These are phyloP conservation scores for Alcedo atthis DNA, from an alignment of 2,797 vertebrate genomes.

Conservation along the genomic window DNA sequence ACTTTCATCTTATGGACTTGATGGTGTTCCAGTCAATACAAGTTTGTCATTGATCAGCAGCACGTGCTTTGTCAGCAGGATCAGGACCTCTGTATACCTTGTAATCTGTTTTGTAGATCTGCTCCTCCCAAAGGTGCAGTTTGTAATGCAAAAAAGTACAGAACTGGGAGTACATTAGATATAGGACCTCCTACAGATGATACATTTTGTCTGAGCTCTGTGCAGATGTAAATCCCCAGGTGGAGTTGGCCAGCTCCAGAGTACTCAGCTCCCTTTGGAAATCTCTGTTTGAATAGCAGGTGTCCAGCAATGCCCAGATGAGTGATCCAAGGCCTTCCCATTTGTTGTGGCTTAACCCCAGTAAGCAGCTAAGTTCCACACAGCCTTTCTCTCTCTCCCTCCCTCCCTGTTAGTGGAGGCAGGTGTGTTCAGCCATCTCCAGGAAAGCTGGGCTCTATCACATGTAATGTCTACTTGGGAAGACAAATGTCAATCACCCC, in stretches of 20 bases:
- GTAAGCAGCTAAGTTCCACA: not conserved
- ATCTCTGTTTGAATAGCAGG: not conserved
- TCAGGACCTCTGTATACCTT: conserved; percentile 3
- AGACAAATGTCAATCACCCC: not conserved
- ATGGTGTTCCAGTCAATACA: not conserved
- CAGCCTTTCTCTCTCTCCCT: accelerated
- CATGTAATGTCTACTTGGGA: accelerated
- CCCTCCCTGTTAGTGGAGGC: not conserved
- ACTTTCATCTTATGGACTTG: conserved; percentile 28
- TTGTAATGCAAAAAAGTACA: not conserved
- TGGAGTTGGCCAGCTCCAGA: not conserved
- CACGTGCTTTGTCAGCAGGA: not conserved
- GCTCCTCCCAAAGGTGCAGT: not conserved
- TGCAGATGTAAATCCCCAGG: not conserved
- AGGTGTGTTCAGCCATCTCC: not conserved
- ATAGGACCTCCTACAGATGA: not conserved
- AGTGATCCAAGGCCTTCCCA: not conserved
- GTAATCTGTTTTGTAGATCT: not conserved
- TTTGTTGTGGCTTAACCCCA: not conserved
- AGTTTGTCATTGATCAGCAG: not conserved
- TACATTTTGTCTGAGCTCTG: not conserved
- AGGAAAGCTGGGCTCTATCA: not conserved
- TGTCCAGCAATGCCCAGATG: not conserved
- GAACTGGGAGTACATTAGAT: accelerated
- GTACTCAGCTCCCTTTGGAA: not conserved